Evolutionary conservation across 2,113 vertebrate species (phyloP), one percentile per base, ranked within the genome.

Genomic region (Penelope pileata): DNA sequence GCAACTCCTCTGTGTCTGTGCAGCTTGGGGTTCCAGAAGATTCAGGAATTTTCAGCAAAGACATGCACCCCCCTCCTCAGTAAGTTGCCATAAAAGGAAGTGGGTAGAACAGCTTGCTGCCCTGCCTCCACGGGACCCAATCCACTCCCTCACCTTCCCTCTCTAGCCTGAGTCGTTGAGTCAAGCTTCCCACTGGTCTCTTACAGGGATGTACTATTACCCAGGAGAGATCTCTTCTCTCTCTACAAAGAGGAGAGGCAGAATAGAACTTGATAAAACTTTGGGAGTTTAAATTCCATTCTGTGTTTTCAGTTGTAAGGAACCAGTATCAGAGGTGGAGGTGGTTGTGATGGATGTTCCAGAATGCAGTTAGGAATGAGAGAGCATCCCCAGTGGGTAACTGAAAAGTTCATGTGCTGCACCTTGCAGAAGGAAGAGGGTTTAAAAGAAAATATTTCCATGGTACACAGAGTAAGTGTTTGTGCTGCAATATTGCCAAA

Each of bases 291-390:
- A 24, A 42, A 23, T 23, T 38, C n/a, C 38, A 5, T 21, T 27
- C 16, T 18, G 5, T 18, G 32, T 53, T 74, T 86, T 77, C 43
- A 34, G 18, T 18, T 69, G 14, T 22, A 75, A 69, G 48, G 2
- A 23, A 47, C 6, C 8, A 42, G 15, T 16, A 60, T 56, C 18
- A 43, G 48, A 48, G 0, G 0, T 22, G 15, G 48, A 48, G 0
- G 0, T 22, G 15, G 16, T 7, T 50, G 22, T 10, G 3, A 0
- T 30, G 29, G 60, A 26, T 24, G 12, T 26, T 73, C 29, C 16
- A 43, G 36, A 51, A 13, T 14, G 18, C 26, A 67, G 12, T 60
- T n/a, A 23, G 43, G 40, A 45, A 85, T 59, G 23, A 17, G 10
- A 32, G 7, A 54, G 4, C 27, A n/a, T 38, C 40, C 21, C 23